Evolutionary conservation across 2,888 invertebrate genomes (phyloP), one percentile per base, ranked within the genome.

Genomic region (Cynaeus angustus): DNA sequence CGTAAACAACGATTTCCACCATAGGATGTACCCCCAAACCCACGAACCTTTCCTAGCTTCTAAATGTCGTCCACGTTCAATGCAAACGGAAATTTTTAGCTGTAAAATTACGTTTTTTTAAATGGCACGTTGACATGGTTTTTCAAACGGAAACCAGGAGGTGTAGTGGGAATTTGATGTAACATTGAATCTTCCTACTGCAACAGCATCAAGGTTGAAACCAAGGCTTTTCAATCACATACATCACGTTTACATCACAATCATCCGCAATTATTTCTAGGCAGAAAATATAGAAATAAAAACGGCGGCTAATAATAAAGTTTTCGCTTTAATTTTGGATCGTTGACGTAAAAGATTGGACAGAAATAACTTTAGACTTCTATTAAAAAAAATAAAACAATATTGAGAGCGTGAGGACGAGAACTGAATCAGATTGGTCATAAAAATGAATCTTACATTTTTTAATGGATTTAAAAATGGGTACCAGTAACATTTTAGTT

Each of bases 121-220:
- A 41, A 26, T 28, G 26, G 48, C 21, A 21, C 26, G 21, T 41
- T 41, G 41, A 46, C 46, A 46, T 8, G 21, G 21, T 4, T 50
- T 50, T 50, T 50, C n/a, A 10, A 50, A 50, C 48, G 48, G 48
- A 50, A 50, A 50, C 26, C 10, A 10, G 10, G 48, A 50, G 10
- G 26, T 28, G 52, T 28, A 26, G 52, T 62, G 41, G 48, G 33
- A 62, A 62, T 50, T 62, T 48, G 30, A 61, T 45, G 10, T 33
- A 48, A 21, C 61, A 61, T 61, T 61, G 61, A 61, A 46, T 61
- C 48, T 61, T 61, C 59, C 59, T 46, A 61, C 46, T 61, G 59
- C 33, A 45, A 59, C 45, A 30, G 26, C 28, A 61, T 21, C 61
- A 61, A 61, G 61, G 61, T 61, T 61, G 61, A 10, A 61, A 48